Base-by-base conservation (phyloP, 2,797 vertebrate species). In the Notolabrus celidotus region DNA sequence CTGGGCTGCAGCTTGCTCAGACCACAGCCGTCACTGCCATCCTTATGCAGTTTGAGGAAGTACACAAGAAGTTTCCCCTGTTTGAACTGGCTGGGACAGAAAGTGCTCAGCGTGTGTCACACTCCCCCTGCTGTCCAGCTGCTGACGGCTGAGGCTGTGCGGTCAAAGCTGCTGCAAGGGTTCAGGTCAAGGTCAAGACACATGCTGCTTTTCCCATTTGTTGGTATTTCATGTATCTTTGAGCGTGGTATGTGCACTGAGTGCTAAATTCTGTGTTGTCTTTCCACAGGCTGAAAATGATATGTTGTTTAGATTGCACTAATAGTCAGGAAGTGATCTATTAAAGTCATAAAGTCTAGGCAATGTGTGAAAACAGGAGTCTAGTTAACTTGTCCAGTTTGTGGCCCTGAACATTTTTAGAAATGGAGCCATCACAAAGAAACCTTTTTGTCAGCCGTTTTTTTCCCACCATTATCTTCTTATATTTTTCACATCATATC, bases 11-110 rank as follows among this genome's bases (percentile, higher is more conserved):
- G 78, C 75, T 74, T 74, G 66, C 86, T 80, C 77, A 61, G 74
- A 88, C 86, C 86, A 79, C 79, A 89, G 83, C 87, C 75, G 79
- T 90, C 88, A 92, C 87, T 87, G 79, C 88, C 85, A 85, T 87
- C 88, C 74, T 73, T 86, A 74, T 86, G 47, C 80, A 72, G 78
- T 92, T 70, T 84, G 78, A 92, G 92, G 91, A 93, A 93, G 90
- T 89, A 74, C 87, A 88, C 81, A 79, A 84, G 75, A 89, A 83
- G 79, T 80, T 90, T 86, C 82, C 82, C 66, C 61, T 53, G 75
- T 78, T 85, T 72, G 79, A 87, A 79, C 54, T 6, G 1, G 50
- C 47, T 47, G 15, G 60, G 56, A 81, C 55, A 67, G 25, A 71
- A 25, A 53, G 57, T 19, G 47, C 78, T 80, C 59, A 9, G 71